phyloP scores from a whole-genome alignment of 1,140 invertebrate genomes.

The Marisa cornuarietis region DNA sequence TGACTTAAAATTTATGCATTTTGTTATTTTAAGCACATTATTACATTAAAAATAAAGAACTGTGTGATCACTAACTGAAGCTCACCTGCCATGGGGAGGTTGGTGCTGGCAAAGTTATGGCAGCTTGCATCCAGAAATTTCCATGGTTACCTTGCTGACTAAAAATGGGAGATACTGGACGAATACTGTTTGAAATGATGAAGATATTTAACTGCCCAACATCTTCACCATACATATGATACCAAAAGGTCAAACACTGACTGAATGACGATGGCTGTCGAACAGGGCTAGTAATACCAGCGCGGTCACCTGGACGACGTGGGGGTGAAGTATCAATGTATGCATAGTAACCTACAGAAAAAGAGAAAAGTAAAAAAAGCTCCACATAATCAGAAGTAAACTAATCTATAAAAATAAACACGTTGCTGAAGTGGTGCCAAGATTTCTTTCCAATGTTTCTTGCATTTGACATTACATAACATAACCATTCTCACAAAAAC shows the following conservation, averaged over 20 bases:
- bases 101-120: conserved; percentile 37
- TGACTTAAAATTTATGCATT: too few relatives aligned
- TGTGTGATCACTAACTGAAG: neutral
- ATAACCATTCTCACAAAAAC: too few relatives aligned
- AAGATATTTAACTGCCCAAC: conserved; percentile 54
- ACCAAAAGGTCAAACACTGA: conserved; percentile 72
- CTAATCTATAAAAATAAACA: too few relatives aligned
- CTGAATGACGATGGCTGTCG: conserved; percentile 11
- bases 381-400: too few relatives aligned
- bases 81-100: conserved; percentile 33
- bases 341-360: conserved; percentile 53
- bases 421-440: too few relatives aligned
- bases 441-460: too few relatives aligned
- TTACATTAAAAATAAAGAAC: too few relatives aligned
- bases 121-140: conserved; percentile 54
- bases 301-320: conserved; percentile 41
- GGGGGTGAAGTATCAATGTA: conserved; percentile 60
- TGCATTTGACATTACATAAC: too few relatives aligned
- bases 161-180: conserved; percentile 38
- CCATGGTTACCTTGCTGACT: conserved; percentile 48
- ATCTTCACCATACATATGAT: conserved; percentile 79
- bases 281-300: conserved; percentile 46
- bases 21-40: too few relatives aligned
- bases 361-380: too few relatives aligned
- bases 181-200: conserved; percentile 30